A percentile compares a stretch with the other conserved stretches of the same genome.
phyloP scores from a whole-genome alignment of 2,797 vertebrate genomes.

The Schizothorax lantsangensis region DNA sequence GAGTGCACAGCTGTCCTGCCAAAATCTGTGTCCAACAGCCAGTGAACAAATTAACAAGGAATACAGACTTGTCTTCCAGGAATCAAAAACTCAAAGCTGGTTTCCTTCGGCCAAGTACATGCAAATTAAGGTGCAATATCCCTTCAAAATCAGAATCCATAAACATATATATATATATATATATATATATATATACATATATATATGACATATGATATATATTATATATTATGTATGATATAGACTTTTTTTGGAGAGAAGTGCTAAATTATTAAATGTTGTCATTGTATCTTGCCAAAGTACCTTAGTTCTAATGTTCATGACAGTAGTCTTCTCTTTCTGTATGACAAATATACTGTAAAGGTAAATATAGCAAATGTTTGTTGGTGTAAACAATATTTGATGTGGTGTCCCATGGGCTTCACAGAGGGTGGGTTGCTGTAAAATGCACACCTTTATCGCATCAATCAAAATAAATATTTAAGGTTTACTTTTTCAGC shows the following conservation, averaged over 20 bases:
- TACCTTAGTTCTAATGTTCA: not conserved
- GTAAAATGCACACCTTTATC: slow-evolving; percentile 21
- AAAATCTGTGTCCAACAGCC: not conserved
- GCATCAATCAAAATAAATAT: slow-evolving; percentile 27
- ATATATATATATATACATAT: too few species aligned
- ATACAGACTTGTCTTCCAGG: not conserved
- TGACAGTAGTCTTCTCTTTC: not conserved
- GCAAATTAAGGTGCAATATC: not conserved
- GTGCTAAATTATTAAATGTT: not conserved
- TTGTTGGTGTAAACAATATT: slow-evolving; percentile 2
- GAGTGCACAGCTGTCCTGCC: not conserved
- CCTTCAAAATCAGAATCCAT: not conserved
- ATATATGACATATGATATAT: not conserved
- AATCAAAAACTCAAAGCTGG: slow-evolving; percentile 2
- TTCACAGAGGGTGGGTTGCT: not conserved
- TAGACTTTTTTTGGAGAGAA: not conserved
- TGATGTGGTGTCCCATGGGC: not conserved
- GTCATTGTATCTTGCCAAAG: not conserved
- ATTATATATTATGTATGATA: too few species aligned
- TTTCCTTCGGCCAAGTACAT: not conserved
- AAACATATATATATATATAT: not conserved
- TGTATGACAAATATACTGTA: not conserved
- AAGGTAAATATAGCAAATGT: not conserved
- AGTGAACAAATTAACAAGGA: slow-evolving; percentile 8
- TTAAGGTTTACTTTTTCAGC: not conserved